Conservation (phyloP, 1,140 invertebrate genomes). For the Penaeus indicus region DNA sequence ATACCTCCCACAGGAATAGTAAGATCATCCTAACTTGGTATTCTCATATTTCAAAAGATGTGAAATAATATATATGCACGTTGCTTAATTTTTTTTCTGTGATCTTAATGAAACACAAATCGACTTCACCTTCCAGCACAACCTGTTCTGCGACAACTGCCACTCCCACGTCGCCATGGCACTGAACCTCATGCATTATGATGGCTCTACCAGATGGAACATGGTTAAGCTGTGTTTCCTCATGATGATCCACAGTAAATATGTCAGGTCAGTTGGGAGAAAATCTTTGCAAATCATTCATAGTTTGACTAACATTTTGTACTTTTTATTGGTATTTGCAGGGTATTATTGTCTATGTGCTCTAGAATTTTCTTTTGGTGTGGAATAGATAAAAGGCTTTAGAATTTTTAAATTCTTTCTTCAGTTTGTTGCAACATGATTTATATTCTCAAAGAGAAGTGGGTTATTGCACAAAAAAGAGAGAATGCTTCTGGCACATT, state of each 20-base stretch:
- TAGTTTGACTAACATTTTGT: constrained; percentile 18
- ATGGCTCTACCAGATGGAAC: constrained; percentile 85
- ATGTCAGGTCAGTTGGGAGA: constrained; percentile 79
- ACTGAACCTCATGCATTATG: constrained; percentile 93
- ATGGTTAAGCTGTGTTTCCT: constrained; percentile 91
- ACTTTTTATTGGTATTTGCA: not conserved
- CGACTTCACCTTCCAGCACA: constrained; percentile 79
- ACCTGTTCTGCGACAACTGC: constrained; percentile 97
- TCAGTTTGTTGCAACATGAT: constrained; percentile 1
- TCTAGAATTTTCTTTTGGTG: too few relatives aligned
- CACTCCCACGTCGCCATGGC: constrained; percentile 97
- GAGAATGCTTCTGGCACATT: not conserved
- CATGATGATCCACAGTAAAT: constrained; percentile 85
- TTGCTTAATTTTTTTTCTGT: too few relatives aligned
- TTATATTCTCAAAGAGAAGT: constrained; percentile 1
- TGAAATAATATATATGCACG: too few relatives aligned
- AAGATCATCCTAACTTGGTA: too few relatives aligned
- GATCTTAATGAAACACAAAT: constrained; percentile 64
- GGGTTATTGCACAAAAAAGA: not conserved
- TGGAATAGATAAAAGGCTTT: too few relatives aligned
- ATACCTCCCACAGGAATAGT: too few relatives aligned
- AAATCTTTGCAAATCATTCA: not conserved
- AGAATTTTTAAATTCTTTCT: not conserved
- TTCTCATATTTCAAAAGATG: too few relatives aligned
- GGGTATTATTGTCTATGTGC: not conserved